Base-by-base conservation (phyloP, 2,888 invertebrate species). In the Melanotus villosus region DNA sequence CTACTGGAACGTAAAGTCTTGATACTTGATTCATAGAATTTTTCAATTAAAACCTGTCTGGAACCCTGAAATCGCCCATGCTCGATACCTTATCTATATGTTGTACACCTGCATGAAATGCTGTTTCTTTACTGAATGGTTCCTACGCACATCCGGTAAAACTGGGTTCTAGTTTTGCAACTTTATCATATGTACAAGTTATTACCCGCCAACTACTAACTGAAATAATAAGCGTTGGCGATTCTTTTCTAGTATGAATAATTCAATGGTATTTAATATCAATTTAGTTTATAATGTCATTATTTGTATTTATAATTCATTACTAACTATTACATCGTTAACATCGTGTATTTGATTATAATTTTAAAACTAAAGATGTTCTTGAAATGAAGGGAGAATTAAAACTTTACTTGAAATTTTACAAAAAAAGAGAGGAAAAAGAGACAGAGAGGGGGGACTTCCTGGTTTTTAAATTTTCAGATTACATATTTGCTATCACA, bases 101-200 rank as follows among this genome's bases (percentile, higher is more conserved):
- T n/a, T n/a, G n/a, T 52, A 52, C 52, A 52, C 52, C 52, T 52
- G 52, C 32, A 16, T 52, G 32, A 30, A 52, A 47, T 26, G 38
- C 21, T 21, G 34, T 57, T 57, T 41, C 36, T 43, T 30, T 16
- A 52, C 16, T 26, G 52, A 50, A 18, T 26, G 26, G 30, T 21
- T 52, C 63, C 63, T 63, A 63, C 63, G 32, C 63, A 63, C 54
- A 54, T 63, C 63, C 63, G 63, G 52, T 32, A 54, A 54, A 63
- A 63, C 14, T 38, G 12, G 16, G 32, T 45, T 43, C 47, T 5
- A 32, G 36, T 62, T 62, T 34, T 34, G n/a, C 36, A 52, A 52
- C 10, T 52, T 52, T 32, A 52, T 10, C 7, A 41, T 14, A 16
- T 16, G 34, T 16, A 47, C 23, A 47, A 47, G 38, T 18, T 38